Percentiles rank a stretch among this genome's conserved stretches.
Conservation (phyloP, 2,113 vertebrate genomes). For the Macquaria australasica region DNA sequence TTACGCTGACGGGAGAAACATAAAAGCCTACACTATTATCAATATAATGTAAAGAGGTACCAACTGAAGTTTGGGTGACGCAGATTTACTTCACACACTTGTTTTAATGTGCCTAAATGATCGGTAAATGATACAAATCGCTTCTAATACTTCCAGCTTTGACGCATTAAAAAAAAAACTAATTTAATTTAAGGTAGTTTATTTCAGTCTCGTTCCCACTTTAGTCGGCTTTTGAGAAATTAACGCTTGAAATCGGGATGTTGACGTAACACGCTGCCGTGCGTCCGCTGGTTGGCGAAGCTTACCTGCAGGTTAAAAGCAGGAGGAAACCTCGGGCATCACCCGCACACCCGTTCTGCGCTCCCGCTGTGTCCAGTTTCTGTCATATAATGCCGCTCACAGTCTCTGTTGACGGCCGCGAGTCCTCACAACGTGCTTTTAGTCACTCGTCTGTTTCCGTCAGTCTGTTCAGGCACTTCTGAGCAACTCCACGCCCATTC, state of each 20-base stretch:
- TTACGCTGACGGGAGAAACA: background rate
- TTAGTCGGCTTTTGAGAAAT: background rate
- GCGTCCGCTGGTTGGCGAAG: background rate
- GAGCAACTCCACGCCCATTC: slow-evolving; percentile 60
- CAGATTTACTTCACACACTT: background rate
- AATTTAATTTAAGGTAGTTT: background rate
- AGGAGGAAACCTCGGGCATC: background rate
- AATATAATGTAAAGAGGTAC: background rate
- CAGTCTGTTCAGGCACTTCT: background rate
- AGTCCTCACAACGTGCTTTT: background rate
- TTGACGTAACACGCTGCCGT: background rate
- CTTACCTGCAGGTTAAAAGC: slow-evolving; percentile 41
- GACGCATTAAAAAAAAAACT: background rate
- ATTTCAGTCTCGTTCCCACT: background rate
- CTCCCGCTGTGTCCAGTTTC: background rate
- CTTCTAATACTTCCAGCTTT: background rate
- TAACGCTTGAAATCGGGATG: background rate
- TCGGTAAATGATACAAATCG: too few species aligned
- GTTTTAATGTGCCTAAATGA: background rate
- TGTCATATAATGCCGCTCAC: background rate
- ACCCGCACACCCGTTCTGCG: slow-evolving; percentile 12
- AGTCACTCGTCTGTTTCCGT: slow-evolving; percentile 48
- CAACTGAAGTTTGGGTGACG: background rate
- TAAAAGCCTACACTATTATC: background rate
- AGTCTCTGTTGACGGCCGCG: background rate